Conservation (phyloP, 2,797 vertebrate genomes). For the Tarsius wallacei region DNA sequence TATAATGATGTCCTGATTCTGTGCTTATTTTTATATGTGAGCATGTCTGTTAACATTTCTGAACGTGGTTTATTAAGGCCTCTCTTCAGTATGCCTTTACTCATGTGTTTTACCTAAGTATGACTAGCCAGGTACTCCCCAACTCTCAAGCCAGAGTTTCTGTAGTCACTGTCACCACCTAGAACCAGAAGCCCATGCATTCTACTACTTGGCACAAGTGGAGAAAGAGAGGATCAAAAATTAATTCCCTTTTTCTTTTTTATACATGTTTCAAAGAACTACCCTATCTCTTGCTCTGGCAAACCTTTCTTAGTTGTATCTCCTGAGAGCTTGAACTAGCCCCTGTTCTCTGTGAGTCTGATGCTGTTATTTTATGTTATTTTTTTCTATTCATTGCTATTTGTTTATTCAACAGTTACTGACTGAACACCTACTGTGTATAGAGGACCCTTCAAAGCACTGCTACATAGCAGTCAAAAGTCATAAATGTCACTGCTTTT, state of each 20-base stretch:
- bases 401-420: conserved; percentile 1
- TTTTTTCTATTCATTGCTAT: not conserved
- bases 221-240: not conserved
- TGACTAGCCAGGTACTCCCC: not conserved
- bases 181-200: not conserved
- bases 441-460: not conserved
- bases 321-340: not conserved
- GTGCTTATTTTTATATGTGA: not conserved
- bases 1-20: not conserved
- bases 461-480: not conserved
- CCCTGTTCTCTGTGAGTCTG: not conserved
- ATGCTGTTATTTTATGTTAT: not conserved
- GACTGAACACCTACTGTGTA: not conserved
- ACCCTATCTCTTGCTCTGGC: not conserved
- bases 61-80: not conserved
- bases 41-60: not conserved
- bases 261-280: conserved; percentile 11
- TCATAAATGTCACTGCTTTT: not conserved
- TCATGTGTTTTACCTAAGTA: conserved; percentile 1
- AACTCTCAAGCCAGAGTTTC: not conserved
- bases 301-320: not conserved
- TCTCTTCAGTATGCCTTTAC: not conserved
- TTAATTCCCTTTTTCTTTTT: not conserved
- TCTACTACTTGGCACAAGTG: not conserved
- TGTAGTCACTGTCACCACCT: not conserved